Evolutionary conservation across 2,888 invertebrate species (phyloP), one percentile per base, ranked within the genome.

Genomic region (Oasisia sp.): DNA sequence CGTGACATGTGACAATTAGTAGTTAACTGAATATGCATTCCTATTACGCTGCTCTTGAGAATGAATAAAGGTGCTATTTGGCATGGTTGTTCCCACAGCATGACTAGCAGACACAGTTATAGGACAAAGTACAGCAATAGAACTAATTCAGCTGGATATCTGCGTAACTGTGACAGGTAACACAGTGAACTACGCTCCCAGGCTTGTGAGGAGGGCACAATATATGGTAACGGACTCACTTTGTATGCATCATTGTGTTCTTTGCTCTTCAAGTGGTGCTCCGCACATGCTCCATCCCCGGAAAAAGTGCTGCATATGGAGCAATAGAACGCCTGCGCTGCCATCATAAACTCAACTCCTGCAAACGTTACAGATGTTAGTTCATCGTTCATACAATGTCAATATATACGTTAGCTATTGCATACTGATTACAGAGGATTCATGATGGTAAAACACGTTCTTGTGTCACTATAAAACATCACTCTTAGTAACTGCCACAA

Each of bases 301-400:
- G 94, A 93, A 92, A 95, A 95, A 89, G 94, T 94, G 58, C 94
- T 93, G 93, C 96, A 96, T 91, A 96, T 91, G 38, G 94, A 93
- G 93, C 96, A 96, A 93, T 94, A 96, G 93, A 94, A 96, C 5
- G 95, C 95, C 58, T 93, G 93, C 4, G 94, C 93, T 89, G 95
- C 94, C 93, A 94, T 94, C 93, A 96, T 91, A 93, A 96, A 96
- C 92, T 96, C 96, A 8, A 94, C 93, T 92, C 96, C 96, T 96
- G 94, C 8, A 90, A 7, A 74, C 27, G 27, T 7, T 27, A 74
- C n/a, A 5, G 3, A 27, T 3, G 27, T 19, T 19, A 74, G 74
- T 3, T 27, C 74, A 7, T 19, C 74, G n/a, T n/a, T 74, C 74
- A 7, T 7, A 74, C 74, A 12, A 92, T 32, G 38, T 38, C 89